Conservation (phyloP, 2,888 invertebrate species). For the Dione juno region DNA sequence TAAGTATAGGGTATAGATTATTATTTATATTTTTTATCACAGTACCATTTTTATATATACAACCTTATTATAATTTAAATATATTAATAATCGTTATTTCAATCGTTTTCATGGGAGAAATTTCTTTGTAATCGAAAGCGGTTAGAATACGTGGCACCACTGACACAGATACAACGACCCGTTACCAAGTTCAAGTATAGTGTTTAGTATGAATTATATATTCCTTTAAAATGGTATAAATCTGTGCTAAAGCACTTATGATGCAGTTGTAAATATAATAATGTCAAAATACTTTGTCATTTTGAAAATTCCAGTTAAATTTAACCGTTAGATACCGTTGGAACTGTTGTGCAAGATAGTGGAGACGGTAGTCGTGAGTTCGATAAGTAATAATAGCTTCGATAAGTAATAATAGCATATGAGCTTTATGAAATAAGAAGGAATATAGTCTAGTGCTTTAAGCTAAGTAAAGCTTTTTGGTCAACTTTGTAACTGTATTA, state of each 20-base stretch:
- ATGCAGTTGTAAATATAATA: conserved; percentile 24
- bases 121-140: conserved; percentile 34
- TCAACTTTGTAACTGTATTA: no score
- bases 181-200: conserved; percentile 26
- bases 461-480: no score
- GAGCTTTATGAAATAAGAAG: no score
- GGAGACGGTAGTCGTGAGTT: background rate
- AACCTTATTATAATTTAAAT: background rate
- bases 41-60: background rate
- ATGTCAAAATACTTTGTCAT: background rate
- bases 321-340: background rate
- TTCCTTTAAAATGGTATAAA: conserved; percentile 27
- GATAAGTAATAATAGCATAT: no score
- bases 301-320: conserved; percentile 13
- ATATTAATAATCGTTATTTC: conserved; percentile 1
- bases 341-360: background rate
- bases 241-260: conserved; percentile 15
- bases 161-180: conserved; percentile 35
- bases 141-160: conserved; percentile 38
- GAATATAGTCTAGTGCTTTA: no score
- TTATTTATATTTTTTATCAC: no score
- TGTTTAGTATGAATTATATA: conserved; percentile 38
- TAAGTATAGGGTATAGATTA: no score
- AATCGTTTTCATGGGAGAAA: conserved; percentile 37
- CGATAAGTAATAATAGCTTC: no score